Evolutionary conservation across 2,797 vertebrate genomes (phyloP).

Genomic region (Notamacropus eugenii): DNA sequence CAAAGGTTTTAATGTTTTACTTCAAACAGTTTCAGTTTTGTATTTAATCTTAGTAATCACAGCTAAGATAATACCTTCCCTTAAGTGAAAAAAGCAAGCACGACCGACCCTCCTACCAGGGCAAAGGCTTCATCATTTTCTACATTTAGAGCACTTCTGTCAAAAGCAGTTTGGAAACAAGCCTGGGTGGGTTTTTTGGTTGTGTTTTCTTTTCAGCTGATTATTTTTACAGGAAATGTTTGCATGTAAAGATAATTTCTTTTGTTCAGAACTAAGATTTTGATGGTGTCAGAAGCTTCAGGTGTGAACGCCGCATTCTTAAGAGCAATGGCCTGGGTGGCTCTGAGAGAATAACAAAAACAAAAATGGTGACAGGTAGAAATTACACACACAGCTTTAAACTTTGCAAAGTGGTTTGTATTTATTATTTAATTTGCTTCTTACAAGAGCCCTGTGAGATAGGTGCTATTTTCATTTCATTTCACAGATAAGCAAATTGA

Average conservation of each 20-base stretch:
- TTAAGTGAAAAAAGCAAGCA: neutral
- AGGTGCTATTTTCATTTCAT: neutral
- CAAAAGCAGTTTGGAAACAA: neutral
- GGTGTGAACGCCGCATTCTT: neutral
- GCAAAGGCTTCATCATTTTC: neutral
- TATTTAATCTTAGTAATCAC: neutral
- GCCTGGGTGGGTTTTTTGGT: no score
- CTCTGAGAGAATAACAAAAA: neutral
- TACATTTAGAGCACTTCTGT: neutral
- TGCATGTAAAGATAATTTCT: neutral
- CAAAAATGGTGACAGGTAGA: neutral
- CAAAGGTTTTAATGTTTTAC: neutral
- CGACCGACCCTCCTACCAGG: neutral
- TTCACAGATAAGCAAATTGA: neutral
- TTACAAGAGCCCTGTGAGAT: neutral
- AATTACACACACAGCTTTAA: neutral
- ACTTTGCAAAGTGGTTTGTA: neutral
- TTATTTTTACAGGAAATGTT: neutral
- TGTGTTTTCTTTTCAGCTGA: neutral
- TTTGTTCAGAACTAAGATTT: neutral
- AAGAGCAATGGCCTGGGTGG: neutral
- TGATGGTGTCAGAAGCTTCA: neutral
- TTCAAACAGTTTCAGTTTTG: neutral
- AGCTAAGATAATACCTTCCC: neutral
- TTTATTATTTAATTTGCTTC: neutral